These are phyloP conservation scores for Tragelaphus imberbis DNA, from an alignment of 2,113 vertebrate species.

Conservation along the genomic window DNA sequence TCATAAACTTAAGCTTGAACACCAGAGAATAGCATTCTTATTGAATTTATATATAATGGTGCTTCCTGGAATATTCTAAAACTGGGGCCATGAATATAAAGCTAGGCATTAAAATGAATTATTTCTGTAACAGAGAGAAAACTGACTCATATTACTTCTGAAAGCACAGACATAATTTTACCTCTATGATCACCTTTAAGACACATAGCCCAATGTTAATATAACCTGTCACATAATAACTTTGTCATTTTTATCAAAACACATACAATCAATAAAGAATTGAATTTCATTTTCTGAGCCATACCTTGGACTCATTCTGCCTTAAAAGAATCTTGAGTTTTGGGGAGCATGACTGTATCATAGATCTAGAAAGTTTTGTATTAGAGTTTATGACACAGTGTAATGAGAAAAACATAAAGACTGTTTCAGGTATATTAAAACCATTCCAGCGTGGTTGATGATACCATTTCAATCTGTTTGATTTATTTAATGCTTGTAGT, in stretches of 20 bases:
- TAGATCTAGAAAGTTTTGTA: conserved; percentile 10
- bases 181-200: background rate
- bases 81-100: background rate
- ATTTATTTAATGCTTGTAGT: conserved; percentile 37
- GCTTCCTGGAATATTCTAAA: background rate
- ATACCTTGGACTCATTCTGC: background rate
- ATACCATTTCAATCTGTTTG: conserved; percentile 4
- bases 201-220: background rate
- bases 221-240: background rate
- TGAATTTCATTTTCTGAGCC: conserved; percentile 15
- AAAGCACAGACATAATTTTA: background rate
- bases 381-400: conserved; percentile 15
- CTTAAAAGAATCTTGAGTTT: background rate
- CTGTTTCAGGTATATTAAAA: conserved; percentile 38
- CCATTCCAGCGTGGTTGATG: conserved; percentile 28
- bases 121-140: background rate
- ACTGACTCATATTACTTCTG: background rate
- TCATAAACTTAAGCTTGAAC: background rate
- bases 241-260: conserved; percentile 21
- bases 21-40: background rate
- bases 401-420: conserved; percentile 55
- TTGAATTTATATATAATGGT: background rate
- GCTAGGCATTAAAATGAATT: background rate
- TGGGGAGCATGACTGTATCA: background rate
- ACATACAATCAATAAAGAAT: background rate